Evolutionary conservation across 2,888 invertebrate genomes (phyloP).

Genomic region (Holacanthella duospinosa): DNA sequence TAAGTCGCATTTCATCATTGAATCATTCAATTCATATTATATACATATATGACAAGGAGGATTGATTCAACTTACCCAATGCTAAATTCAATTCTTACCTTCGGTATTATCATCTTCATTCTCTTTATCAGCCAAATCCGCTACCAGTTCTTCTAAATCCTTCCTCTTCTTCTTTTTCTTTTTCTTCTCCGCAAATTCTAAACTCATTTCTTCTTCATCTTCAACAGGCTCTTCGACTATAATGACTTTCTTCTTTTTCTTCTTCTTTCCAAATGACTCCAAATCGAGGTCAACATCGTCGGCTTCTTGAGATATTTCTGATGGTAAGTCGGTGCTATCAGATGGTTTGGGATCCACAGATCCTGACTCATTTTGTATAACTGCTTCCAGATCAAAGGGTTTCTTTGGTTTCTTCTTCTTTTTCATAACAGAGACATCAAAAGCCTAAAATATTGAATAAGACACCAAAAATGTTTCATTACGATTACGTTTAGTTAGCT

Average conservation of each 20-base stretch:
- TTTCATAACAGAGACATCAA: slow-evolving; percentile 51
- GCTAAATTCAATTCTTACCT: background rate
- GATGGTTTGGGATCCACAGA: slow-evolving; percentile 49
- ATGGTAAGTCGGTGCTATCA: slow-evolving; percentile 47
- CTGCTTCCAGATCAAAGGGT: slow-evolving; percentile 79
- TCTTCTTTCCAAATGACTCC: slow-evolving; percentile 67
- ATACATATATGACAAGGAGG: no score
- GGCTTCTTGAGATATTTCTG: slow-evolving; percentile 48
- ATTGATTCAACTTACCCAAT: no score
- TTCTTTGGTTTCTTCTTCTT: slow-evolving; percentile 95
- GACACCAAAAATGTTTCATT: background rate
- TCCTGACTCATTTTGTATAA: slow-evolving; percentile 53
- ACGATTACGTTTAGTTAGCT: no score
- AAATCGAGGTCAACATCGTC: slow-evolving; percentile 14
- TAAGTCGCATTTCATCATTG: no score
- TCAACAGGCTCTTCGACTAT: slow-evolving; percentile 35
- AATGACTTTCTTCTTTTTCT: slow-evolving; percentile 56
- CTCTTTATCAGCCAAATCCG: slow-evolving; percentile 57
- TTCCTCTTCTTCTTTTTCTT: slow-evolving; percentile 86
- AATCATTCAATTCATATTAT: no score
- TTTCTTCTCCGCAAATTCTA: slow-evolving; percentile 77
- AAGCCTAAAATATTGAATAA: background rate
- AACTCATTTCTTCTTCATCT: slow-evolving; percentile 65
- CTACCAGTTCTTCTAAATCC: slow-evolving; percentile 67
- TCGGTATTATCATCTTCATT: slow-evolving; percentile 44